Conservation (phyloP, 2,113 vertebrate genomes). For the Hipposideros armiger region DNA sequence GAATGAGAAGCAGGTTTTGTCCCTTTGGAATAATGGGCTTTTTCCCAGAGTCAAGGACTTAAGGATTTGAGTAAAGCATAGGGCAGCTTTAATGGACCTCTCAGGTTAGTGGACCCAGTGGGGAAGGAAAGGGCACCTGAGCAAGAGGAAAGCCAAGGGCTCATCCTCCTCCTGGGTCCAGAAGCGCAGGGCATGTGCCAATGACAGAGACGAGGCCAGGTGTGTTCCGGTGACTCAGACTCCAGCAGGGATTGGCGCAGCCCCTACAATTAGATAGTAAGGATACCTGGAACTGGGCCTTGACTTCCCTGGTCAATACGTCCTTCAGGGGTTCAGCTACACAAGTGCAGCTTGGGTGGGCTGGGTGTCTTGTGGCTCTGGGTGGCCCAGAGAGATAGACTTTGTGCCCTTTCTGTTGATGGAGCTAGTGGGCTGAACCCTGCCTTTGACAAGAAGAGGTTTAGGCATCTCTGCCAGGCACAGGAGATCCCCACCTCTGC, state of each 20-base stretch:
- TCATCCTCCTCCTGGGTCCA: neutral
- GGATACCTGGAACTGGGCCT: neutral
- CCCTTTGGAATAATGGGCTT: neutral
- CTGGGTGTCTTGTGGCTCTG: neutral
- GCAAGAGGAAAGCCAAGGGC: neutral
- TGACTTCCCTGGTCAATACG: neutral
- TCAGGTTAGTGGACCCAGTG: accelerated
- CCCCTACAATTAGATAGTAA: neutral
- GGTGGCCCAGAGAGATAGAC: neutral
- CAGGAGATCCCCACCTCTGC: neutral
- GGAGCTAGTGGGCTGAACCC: neutral
- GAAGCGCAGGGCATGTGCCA: accelerated
- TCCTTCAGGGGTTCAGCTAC: neutral
- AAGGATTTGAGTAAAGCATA: neutral
- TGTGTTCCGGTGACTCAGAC: too few relatives aligned
- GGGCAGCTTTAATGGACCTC: neutral
- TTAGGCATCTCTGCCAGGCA: neutral
- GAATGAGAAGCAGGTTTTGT: neutral
- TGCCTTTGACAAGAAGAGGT: neutral
- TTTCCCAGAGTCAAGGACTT: neutral
- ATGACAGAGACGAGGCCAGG: neutral
- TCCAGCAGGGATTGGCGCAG: neutral
- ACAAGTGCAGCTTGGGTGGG: accelerated
- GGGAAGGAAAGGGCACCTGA: neutral
- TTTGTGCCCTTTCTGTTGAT: neutral